A percentile compares a stretch with the other conserved stretches of the same genome.
phyloP scores from a whole-genome alignment of 2,113 vertebrate species.

The Arothron firmamentum region DNA sequence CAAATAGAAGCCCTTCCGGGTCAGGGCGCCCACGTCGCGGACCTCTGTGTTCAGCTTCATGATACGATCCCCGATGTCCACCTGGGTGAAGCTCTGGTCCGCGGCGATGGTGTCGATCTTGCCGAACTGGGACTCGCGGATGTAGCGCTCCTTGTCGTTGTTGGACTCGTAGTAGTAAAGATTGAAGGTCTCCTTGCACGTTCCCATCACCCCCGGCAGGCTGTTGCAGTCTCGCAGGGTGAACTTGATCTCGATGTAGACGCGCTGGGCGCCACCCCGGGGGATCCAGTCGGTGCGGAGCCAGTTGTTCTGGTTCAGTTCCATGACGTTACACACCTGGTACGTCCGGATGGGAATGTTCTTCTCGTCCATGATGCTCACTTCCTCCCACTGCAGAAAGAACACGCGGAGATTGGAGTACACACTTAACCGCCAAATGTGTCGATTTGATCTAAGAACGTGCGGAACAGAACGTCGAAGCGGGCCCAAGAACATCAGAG shows the following conservation, averaged over 20 bases:
- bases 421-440: constrained; percentile 3
- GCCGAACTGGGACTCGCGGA: constrained; percentile 89
- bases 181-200: constrained; percentile 99
- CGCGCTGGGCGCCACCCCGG: constrained; percentile 88
- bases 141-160: constrained; percentile 90
- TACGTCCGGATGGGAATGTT: constrained; percentile 97
- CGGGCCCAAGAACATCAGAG: constrained; percentile 4
- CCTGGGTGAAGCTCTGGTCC: constrained; percentile 98
- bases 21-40: constrained; percentile 87
- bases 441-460: not conserved
- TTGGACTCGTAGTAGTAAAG: constrained; percentile 97
- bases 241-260: constrained; percentile 99
- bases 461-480: not conserved
- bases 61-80: constrained; percentile 96
- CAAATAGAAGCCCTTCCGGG: constrained; percentile 92
- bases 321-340: constrained; percentile 99
- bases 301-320: constrained; percentile 97
- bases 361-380: constrained; percentile 99
- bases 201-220: constrained; percentile 94
- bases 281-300: constrained; percentile 97
- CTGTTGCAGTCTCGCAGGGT: constrained; percentile 98
- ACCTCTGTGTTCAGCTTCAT: constrained; percentile 98
- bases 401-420: constrained; percentile 15
- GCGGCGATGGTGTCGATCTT: constrained; percentile 98
- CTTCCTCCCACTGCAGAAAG: constrained; percentile 91